phyloP scores from a whole-genome alignment of 1,140 invertebrate genomes.

The Caenorhabditis brenneri region DNA sequence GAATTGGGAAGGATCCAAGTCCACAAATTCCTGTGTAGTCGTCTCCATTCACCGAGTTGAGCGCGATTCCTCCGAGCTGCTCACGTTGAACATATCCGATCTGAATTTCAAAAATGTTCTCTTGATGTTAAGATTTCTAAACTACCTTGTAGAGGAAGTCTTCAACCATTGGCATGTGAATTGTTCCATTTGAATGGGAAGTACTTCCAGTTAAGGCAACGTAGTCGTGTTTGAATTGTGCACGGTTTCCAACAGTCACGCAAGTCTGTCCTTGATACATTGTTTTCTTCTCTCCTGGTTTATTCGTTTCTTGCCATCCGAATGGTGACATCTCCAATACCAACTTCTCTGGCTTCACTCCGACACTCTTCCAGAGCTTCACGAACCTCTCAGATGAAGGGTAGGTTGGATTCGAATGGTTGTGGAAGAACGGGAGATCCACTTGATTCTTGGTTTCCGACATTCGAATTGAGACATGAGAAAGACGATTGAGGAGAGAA shows the following conservation, averaged over 20 bases:
- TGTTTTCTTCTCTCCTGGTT: neutral
- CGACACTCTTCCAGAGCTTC: neutral
- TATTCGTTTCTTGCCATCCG: neutral
- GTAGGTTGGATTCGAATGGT: neutral
- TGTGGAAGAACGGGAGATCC: slow-evolving; percentile 24
- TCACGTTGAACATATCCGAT: slow-evolving; percentile 21
- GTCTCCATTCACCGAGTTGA: neutral
- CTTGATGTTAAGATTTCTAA: neutral
- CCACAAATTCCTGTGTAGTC: slow-evolving; percentile 35
- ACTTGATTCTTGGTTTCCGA: slow-evolving; percentile 4
- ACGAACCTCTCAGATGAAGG: slow-evolving; percentile 19
- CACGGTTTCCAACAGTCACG: neutral
- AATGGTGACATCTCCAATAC: neutral
- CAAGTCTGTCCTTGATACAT: neutral
- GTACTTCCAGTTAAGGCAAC: neutral
- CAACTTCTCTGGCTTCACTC: slow-evolving; percentile 1
- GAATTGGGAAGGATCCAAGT: slow-evolving; percentile 12
- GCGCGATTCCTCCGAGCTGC: neutral
- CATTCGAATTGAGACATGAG: neutral
- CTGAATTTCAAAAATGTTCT: neutral
- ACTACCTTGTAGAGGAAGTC: neutral
- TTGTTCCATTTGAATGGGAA: neutral
- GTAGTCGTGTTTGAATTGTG: neutral
- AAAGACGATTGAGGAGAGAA: neutral
- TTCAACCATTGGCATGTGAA: neutral